phyloP scores from a whole-genome alignment of 2,113 vertebrate species.

The Thamnophis sirtalis region DNA sequence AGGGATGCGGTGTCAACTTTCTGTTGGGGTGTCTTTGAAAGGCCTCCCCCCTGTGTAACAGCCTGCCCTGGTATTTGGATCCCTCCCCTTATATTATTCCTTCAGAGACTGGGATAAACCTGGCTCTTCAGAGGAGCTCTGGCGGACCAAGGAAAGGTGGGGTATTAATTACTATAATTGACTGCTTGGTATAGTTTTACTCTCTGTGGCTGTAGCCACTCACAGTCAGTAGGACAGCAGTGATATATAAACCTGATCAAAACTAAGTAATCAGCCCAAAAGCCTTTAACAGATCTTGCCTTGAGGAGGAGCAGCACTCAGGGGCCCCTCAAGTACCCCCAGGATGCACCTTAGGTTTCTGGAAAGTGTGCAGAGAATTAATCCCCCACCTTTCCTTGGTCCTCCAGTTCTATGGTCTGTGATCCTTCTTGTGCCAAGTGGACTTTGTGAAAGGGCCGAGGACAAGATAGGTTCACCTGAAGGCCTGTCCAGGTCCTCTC shows the following conservation, averaged over 20 bases:
- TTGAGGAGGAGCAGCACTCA: not conserved
- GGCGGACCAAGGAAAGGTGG: not conserved
- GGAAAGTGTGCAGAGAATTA: too few species aligned
- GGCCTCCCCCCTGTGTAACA: not conserved
- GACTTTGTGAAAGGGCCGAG: not conserved
- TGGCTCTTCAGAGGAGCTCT: not conserved
- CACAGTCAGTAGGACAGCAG: not conserved
- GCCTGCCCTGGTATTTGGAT: not conserved
- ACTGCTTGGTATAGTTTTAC: not conserved
- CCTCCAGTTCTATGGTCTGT: not conserved
- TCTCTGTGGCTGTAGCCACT: not conserved
- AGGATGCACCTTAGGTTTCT: too few species aligned
- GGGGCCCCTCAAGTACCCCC: not conserved
- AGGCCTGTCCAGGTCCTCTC: too few species aligned
- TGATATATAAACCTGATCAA: not conserved
- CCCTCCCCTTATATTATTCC: not conserved
- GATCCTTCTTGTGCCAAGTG: not conserved
- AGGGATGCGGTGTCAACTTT: not conserved
- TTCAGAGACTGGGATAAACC: not conserved
- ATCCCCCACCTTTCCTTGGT: not conserved
- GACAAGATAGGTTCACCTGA: too few species aligned
- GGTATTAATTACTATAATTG: not conserved
- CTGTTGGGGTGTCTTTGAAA: not conserved
- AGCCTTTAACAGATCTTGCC: not conserved
- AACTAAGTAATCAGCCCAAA: not conserved